These are phyloP conservation scores for Grallaria varia DNA, from an alignment of 2,113 vertebrate genomes.

Conservation along the genomic window DNA sequence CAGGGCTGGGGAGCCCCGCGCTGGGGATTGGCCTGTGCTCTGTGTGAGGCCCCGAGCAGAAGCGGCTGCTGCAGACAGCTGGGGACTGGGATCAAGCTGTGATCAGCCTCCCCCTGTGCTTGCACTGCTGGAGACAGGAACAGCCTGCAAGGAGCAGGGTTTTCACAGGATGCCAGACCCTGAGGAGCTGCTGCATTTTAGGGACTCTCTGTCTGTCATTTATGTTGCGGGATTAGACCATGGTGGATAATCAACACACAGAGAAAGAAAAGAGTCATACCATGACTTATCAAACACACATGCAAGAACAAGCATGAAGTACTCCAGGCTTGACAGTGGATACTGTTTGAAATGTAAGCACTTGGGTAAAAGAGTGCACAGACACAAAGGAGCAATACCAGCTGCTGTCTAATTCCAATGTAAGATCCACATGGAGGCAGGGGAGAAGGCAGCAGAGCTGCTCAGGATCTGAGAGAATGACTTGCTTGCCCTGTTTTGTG, in stretches of 20 bases:
- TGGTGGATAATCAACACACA: neutral
- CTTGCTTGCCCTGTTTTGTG: neutral
- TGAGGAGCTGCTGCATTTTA: neutral
- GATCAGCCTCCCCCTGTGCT: neutral
- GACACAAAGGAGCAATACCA: neutral
- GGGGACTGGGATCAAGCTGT: conserved; percentile 5
- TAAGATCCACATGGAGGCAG: neutral
- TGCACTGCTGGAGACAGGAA: conserved; percentile 52
- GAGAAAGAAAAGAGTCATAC: neutral
- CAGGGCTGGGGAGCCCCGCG: neutral
- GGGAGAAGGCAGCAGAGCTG: neutral
- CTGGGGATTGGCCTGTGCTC: neutral
- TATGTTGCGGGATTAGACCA: neutral
- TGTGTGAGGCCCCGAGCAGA: neutral
- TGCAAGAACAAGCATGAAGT: neutral
- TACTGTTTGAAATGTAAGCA: neutral
- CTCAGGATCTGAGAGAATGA: neutral
- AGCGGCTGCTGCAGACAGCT: neutral
- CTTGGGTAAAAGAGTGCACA: neutral
- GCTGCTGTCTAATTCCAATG: neutral
- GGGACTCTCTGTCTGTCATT: neutral
- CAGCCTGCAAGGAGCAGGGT: neutral
- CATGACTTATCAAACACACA: neutral
- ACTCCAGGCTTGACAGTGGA: neutral
- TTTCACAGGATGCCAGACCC: conserved; percentile 40